Percentiles rank a stretch among this genome's conserved stretches.
phyloP scores from a whole-genome alignment of 2,888 invertebrate species.

The Brachylomia viminalis region DNA sequence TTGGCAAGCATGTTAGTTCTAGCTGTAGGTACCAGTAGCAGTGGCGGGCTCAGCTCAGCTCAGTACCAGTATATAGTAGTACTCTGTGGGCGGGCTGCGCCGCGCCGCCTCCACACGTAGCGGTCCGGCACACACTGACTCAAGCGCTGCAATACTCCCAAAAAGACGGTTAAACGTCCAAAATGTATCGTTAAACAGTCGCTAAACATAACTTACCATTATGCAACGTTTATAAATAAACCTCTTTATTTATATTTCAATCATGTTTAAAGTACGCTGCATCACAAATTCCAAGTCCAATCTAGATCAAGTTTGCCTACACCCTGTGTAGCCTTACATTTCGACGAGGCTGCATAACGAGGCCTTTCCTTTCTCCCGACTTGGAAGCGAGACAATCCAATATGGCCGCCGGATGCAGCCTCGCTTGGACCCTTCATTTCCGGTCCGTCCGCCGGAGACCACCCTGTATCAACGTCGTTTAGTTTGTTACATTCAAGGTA shows the following conservation, averaged over 20 bases:
- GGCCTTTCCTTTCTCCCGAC: conserved; percentile 58
- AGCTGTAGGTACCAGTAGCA: no score
- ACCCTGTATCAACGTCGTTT: conserved; percentile 47
- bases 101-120: no score
- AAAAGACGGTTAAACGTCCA: no score
- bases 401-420: conserved; percentile 70
- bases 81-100: no score
- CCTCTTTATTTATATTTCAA: not conserved
- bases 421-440: conserved; percentile 74
- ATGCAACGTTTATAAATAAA: no score
- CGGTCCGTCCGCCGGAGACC: conserved; percentile 59
- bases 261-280: not conserved
- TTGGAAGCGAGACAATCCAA: conserved; percentile 62
- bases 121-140: no score
- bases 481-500: conserved; percentile 48
- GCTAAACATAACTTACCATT: no score
- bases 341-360: conserved; percentile 58
- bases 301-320: conserved; percentile 6
- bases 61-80: no score
- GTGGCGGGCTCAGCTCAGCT: no score
- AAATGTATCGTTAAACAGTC: not conserved
- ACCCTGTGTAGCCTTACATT: conserved; percentile 34
- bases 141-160: no score
- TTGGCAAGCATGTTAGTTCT: no score
- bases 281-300: conserved; percentile 1